Percentiles rank a stretch among this genome's conserved stretches.
Evolutionary conservation across 1,140 invertebrate genomes (phyloP).

Genomic region (Holotrichia oblita): DNA sequence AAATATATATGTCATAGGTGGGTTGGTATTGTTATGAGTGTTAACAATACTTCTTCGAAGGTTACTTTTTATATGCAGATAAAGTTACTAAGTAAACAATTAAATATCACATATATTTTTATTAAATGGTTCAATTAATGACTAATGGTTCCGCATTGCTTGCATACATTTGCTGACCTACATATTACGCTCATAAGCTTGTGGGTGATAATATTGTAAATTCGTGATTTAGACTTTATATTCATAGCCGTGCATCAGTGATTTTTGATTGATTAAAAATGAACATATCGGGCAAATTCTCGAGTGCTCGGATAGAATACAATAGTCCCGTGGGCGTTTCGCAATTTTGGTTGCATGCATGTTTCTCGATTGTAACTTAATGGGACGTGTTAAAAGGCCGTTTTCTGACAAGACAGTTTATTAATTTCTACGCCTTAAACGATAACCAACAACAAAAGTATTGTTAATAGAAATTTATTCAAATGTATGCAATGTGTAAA

Average conservation of each 20-base stretch:
- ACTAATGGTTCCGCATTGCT: neutral
- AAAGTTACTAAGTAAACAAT: neutral
- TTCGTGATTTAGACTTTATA: neutral
- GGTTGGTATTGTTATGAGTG: neutral
- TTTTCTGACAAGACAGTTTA: neutral
- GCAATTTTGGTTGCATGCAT: neutral
- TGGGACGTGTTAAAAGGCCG: neutral
- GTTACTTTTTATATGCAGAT: neutral
- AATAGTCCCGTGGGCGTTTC: neutral
- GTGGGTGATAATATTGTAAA: neutral
- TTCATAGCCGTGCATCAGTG: neutral
- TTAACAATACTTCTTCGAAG: neutral
- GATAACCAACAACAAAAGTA: too few species aligned
- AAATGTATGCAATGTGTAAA: too few species aligned
- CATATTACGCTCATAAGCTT: neutral
- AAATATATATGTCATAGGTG: neutral
- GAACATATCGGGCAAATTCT: neutral
- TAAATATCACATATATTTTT: neutral
- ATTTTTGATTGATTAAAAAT: neutral
- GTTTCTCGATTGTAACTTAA: neutral
- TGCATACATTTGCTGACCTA: constrained; percentile 1
- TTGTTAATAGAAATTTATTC: too few species aligned
- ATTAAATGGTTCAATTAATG: neutral
- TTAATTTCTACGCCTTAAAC: neutral
- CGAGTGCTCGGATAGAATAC: neutral